Evolutionary conservation across 2,888 invertebrate genomes (phyloP), one percentile per base, ranked within the genome.

Genomic region (Drosophila vallismaia): DNA sequence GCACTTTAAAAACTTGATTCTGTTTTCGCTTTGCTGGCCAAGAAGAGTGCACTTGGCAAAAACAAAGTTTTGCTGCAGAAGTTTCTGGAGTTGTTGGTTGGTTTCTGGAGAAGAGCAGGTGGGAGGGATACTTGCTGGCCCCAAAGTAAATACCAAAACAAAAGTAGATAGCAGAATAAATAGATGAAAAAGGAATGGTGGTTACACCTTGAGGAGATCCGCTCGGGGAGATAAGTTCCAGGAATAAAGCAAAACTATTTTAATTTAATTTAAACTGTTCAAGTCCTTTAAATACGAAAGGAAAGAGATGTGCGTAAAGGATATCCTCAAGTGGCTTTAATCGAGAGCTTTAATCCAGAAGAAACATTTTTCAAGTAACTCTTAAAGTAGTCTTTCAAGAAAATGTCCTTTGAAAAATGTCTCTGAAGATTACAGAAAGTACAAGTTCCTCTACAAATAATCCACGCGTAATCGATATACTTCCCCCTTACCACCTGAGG

Each of bases 21-120:
- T 63, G 36, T 59, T 77, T 69, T 73, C 64, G 44, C 46, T 49
- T 56, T 45, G 50, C 52, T 38, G 57, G 57, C 70, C 74, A 74
- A 77, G 19, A 42, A 14, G 40, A 42, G 68, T 63, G 58, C 49
- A 66, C 62, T 82, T 79, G 79, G 63, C 80, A 74, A 77, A 77
- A 80, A 84, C 71, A 78, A 85, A 85, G 79, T 81, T 70, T 63
- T 2, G 38, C 28, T 44, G 55, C 45, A 42, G 48, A 73, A 64
- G 62, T 72, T 78, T 68, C 36, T 6, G 36, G 36, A 36, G 36
- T 33, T 33, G 33, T 33, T 14, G 50, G 14, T 8, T n/a, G n/a
- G 33, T n/a, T n/a, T n/a, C n/a, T n/a, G n/a, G 1, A 26, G 24
- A 51, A 40, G 14, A 14, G 38, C 40, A 12, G 19, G n/a, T 7